Evolutionary conservation across 2,113 vertebrate species (phyloP).

Genomic region (Silurus meridionalis): DNA sequence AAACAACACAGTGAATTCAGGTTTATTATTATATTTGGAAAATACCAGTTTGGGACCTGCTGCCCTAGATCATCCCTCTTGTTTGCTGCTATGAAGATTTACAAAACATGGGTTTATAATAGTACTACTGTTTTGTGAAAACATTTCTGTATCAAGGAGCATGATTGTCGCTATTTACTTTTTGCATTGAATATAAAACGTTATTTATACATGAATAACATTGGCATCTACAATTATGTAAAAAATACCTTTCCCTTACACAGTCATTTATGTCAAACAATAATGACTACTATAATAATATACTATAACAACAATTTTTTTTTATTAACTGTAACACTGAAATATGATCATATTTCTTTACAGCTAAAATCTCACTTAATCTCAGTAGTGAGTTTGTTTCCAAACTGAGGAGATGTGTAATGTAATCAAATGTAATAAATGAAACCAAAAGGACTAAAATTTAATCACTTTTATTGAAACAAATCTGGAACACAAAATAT

Average conservation of each 20-base stretch:
- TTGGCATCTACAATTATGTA: background rate
- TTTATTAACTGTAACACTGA: background rate
- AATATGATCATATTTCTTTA: background rate
- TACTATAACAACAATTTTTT: too few relatives aligned
- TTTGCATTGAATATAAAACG: background rate
- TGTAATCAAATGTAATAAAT: background rate
- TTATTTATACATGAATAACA: background rate
- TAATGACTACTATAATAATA: background rate
- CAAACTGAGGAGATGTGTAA: background rate
- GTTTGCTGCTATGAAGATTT: background rate
- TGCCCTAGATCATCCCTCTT: background rate
- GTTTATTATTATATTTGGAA: too few relatives aligned
- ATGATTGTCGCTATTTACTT: background rate
- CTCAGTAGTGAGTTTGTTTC: background rate
- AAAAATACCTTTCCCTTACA: background rate
- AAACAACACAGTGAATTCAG: too few relatives aligned
- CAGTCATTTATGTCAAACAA: background rate
- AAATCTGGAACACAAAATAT: background rate
- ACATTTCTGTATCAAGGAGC: background rate
- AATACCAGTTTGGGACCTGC: too few relatives aligned
- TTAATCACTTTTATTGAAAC: background rate
- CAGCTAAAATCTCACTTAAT: background rate
- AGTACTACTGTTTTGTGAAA: background rate
- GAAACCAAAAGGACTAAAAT: background rate
- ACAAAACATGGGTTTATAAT: background rate